Percentiles rank a stretch among this genome's conserved stretches.
phyloP scores from a whole-genome alignment of 2,888 invertebrate genomes.

The Antheraea yamamai region DNA sequence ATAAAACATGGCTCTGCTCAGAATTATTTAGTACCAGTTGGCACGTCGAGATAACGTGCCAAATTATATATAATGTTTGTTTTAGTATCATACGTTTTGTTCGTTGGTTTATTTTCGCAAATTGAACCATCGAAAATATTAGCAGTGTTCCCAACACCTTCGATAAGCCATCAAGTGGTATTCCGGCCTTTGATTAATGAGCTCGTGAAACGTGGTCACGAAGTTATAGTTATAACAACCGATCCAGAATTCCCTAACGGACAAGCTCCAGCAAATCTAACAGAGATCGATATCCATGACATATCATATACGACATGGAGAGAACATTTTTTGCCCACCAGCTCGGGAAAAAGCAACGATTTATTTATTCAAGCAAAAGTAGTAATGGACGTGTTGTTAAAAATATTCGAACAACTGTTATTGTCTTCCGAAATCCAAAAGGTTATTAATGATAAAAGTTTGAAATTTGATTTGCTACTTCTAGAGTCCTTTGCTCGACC shows the following conservation, averaged over 20 bases:
- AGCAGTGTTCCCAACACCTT: conserved; percentile 49
- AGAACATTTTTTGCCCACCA: conserved; percentile 17
- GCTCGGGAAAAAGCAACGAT: conserved; percentile 23
- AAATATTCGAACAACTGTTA: conserved; percentile 25
- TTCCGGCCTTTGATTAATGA: conserved; percentile 51
- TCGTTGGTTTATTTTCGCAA: background rate
- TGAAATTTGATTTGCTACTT: conserved; percentile 51
- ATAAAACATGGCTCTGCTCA: background rate
- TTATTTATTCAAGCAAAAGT: conserved; percentile 8
- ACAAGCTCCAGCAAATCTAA: conserved; percentile 44
- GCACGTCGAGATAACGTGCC: background rate
- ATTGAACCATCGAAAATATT: conserved; percentile 48
- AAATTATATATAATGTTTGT: background rate
- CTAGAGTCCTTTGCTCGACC: conserved; percentile 43
- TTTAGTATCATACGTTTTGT: background rate
- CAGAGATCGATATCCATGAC: conserved; percentile 57
- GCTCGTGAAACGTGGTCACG: conserved; percentile 59
- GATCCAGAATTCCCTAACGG: conserved; percentile 45
- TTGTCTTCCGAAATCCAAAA: conserved; percentile 32
- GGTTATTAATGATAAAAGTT: conserved; percentile 34
- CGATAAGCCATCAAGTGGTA: conserved; percentile 57
- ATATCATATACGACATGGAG: conserved; percentile 41
- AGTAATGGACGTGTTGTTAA: background rate
- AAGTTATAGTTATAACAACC: conserved; percentile 58
- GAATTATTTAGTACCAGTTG: background rate